Evolutionary conservation across 2,113 vertebrate genomes (phyloP), one percentile per base, ranked within the genome.

Genomic region (human): DNA sequence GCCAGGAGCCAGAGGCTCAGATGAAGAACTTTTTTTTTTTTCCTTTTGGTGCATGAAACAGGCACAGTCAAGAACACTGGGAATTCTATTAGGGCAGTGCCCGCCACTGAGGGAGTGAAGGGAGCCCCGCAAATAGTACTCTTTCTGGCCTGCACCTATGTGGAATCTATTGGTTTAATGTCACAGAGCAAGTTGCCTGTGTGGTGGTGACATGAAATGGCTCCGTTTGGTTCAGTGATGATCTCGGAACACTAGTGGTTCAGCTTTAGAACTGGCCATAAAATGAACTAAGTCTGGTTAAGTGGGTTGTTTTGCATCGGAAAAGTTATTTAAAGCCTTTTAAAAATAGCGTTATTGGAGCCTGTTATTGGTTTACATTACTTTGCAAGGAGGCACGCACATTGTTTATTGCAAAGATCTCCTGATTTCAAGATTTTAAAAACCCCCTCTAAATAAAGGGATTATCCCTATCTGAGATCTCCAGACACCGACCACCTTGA

Each of bases 241-340:
- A 38, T 95, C 76, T 86, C 1, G 4, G 92, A 57, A 55, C 0
- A 0, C 66, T 45, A 16, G 14, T n/a, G 83, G 83, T 48, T 93
- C 84, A 72, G 68, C 89, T 86, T 97, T 94, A 96, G 95, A 76
- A 85, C 93, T 96, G 93, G 88, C 87, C 72, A 61, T 97, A 95
- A 97, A 97, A 89, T 95, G 97, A 98, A 81, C 96, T 66, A 94
- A 84, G 87, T 89, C 93, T 94, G 96, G 84, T 92, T 80, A 61
- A 94, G 92, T 85, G 80, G 90, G 92, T 97, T 96, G 86, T 95
- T 97, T 94, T 92, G 80, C 96, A 92, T 96, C 97, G 92, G 93
- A 92, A 86, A 96, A 82, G 75, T 96, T 98, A 96, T 96, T 97
- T 98, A 96, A 96, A 96, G 92, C 76, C 96, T 97, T 97, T 97